phyloP scores from a whole-genome alignment of 2,888 invertebrate species.

The Leptarthrus brevirostris region DNA sequence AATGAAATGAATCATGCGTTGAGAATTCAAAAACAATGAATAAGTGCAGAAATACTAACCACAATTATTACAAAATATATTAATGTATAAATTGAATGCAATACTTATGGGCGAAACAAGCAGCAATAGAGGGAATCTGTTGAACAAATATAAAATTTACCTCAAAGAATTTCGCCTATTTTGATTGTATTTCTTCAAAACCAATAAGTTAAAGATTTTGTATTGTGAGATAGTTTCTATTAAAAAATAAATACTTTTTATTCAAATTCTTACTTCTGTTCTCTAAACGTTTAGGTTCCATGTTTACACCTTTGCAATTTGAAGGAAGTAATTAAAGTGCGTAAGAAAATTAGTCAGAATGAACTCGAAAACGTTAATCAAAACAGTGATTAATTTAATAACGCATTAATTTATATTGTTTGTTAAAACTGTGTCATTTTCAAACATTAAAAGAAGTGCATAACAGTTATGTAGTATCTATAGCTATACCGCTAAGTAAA shows the following conservation, averaged over 20 bases:
- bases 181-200: background rate
- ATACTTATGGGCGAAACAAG: conserved; percentile 66
- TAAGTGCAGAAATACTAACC: conserved; percentile 5
- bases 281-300: background rate
- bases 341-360: background rate
- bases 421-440: too few species aligned
- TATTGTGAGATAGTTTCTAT: too few species aligned
- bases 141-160: conserved; percentile 44
- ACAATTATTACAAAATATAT: background rate
- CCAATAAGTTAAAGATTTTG: background rate
- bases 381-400: background rate
- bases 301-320: background rate
- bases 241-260: too few species aligned
- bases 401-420: too few species aligned
- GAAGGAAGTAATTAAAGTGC: conserved; percentile 3
- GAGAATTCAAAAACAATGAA: background rate
- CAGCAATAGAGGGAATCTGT: conserved; percentile 67
- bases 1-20: conserved; percentile 20
- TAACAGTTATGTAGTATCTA: too few species aligned
- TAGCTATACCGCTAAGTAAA: too few species aligned
- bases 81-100: conserved; percentile 36
- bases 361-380: background rate
- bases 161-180: conserved; percentile 8
- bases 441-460: too few species aligned
- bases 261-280: background rate